Conservation (phyloP, 2,888 invertebrate species). For the Schizaphis graminum region DNA sequence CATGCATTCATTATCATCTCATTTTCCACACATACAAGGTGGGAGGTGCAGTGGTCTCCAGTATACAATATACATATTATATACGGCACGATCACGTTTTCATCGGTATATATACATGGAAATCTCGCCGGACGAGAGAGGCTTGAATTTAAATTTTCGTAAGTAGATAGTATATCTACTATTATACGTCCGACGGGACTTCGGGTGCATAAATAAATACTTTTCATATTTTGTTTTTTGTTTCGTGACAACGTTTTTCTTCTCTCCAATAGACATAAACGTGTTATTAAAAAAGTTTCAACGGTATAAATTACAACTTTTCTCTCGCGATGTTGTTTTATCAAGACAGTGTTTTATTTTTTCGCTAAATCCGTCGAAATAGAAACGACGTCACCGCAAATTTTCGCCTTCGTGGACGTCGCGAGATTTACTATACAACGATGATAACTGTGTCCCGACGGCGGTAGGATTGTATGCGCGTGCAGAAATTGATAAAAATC, state of each 20-base stretch:
- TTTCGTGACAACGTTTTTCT: not conserved
- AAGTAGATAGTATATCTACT: not conserved
- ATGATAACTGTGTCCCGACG: not conserved
- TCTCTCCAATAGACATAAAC: not conserved
- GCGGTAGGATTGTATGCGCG: not conserved
- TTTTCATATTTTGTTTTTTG: slow-evolving; percentile 26
- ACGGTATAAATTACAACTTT: slow-evolving; percentile 46
- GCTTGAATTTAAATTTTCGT: slow-evolving; percentile 28
- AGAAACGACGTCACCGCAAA: not conserved
- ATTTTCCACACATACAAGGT: not conserved
- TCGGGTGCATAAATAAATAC: slow-evolving; percentile 38
- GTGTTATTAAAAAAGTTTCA: slow-evolving; percentile 62
- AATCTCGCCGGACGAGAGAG: not conserved
- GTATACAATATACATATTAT: not conserved
- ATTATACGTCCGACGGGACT: not conserved
- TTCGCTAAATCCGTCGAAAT: not conserved
- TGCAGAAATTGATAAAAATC: slow-evolving; percentile 40
- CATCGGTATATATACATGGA: not conserved
- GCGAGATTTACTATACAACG: not conserved
- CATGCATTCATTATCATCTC: not conserved
- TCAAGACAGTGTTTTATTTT: not conserved
- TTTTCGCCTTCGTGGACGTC: not conserved
- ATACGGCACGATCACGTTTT: not conserved
- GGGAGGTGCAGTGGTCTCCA: not conserved
- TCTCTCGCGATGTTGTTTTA: not conserved